Evolutionary conservation across 2,113 vertebrate genomes (phyloP).

Genomic region (Quiscalus mexicanus): DNA sequence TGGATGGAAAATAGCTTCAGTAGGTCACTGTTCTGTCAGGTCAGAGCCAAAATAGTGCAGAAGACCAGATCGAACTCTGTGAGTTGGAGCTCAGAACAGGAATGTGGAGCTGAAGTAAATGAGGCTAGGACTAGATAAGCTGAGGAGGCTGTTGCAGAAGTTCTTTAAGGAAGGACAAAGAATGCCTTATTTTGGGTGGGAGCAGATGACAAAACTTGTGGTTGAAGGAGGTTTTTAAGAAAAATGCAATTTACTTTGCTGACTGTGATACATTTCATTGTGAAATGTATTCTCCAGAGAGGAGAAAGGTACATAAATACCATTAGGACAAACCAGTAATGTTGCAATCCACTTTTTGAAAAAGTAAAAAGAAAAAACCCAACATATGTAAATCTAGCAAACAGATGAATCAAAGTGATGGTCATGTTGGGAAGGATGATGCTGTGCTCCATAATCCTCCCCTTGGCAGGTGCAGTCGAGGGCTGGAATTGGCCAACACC

Average conservation of each 20-base stretch:
- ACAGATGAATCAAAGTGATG: not conserved
- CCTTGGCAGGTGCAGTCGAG: not conserved
- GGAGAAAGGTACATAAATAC: not conserved
- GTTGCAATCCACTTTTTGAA: not conserved
- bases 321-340: not conserved
- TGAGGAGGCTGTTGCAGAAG: not conserved
- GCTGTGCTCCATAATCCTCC: not conserved
- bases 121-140: not conserved
- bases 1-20: conserved; percentile 3
- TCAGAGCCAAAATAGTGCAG: not conserved
- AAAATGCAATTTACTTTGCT: not conserved
- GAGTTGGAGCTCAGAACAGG: not conserved
- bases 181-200: not conserved
- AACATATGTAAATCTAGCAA: not conserved
- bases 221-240: not conserved
- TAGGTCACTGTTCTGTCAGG: not conserved
- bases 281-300: not conserved
- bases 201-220: not conserved
- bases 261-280: not conserved
- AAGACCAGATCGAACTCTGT: not conserved
- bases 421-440: not conserved
- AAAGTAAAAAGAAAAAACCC: not conserved
- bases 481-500: not conserved
- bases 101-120: not conserved
- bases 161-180: not conserved